Percentiles rank a stretch among this genome's conserved stretches.
These are phyloP conservation scores for Melinaea menophilus DNA, from an alignment of 2,888 invertebrate genomes.

Conservation along the genomic window DNA sequence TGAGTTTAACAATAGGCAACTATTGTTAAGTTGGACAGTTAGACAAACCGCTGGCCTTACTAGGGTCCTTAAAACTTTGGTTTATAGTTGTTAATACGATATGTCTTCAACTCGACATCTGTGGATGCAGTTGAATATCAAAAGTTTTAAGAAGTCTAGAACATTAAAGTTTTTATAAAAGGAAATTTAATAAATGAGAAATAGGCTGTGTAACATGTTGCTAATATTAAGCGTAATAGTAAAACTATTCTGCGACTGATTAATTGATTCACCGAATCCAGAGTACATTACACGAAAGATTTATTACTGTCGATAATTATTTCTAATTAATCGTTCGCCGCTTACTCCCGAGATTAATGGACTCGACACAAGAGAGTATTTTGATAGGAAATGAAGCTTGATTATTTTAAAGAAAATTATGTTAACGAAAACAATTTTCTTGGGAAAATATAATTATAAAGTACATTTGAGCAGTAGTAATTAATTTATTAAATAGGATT, in stretches of 20 bases:
- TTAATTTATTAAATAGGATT: too few relatives aligned
- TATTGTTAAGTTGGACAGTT: slow-evolving; percentile 6
- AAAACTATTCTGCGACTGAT: slow-evolving; percentile 12
- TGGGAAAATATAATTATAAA: background rate
- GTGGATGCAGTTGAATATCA: too few relatives aligned
- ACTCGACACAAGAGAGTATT: slow-evolving; percentile 22
- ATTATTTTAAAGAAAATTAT: background rate
- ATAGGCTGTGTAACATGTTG: slow-evolving; percentile 1
- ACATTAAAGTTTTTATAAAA: too few relatives aligned
- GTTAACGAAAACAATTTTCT: background rate
- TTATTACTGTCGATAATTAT: slow-evolving; percentile 32
- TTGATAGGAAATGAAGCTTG: slow-evolving; percentile 20
- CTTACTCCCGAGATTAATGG: slow-evolving; percentile 28
- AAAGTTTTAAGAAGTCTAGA: too few relatives aligned
- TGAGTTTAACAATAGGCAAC: slow-evolving; percentile 1
- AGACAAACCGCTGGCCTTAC: background rate
- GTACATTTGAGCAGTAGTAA: too few relatives aligned
- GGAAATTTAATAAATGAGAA: background rate
- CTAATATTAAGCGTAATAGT: slow-evolving; percentile 6
- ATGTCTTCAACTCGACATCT: too few relatives aligned
- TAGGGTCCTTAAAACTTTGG: slow-evolving; percentile 2
- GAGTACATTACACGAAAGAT: slow-evolving; percentile 24
- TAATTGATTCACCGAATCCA: slow-evolving; percentile 20
- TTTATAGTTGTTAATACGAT: background rate
- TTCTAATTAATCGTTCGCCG: slow-evolving; percentile 34